phyloP scores from a whole-genome alignment of 1,140 invertebrate genomes.

The Diabrotica virgifera region DNA sequence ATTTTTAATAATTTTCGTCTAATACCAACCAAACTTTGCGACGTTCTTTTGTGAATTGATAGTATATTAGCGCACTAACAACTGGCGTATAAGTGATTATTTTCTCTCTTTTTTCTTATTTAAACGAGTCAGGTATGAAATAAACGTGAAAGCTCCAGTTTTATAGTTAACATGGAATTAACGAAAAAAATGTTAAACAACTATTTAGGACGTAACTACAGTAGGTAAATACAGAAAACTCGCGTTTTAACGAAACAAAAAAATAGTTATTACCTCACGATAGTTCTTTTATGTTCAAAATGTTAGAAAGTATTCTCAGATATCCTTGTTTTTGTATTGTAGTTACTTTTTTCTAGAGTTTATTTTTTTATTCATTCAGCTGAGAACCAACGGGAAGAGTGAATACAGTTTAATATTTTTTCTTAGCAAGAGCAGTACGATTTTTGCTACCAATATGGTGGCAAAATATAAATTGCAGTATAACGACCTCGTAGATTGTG shows the following conservation, averaged over 20 bases:
- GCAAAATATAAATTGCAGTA: too few species aligned
- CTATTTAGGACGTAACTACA: not conserved
- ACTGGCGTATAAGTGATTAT: not conserved
- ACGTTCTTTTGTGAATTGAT: not conserved
- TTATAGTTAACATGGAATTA: not conserved
- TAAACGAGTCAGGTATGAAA: slow-evolving; percentile 1
- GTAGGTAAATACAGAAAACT: not conserved
- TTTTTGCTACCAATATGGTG: too few species aligned
- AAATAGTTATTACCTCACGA: not conserved
- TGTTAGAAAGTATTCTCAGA: too few species aligned
- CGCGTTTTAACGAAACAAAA: not conserved
- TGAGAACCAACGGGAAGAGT: too few species aligned
- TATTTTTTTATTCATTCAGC: too few species aligned
- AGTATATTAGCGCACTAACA: not conserved
- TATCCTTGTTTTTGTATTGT: too few species aligned
- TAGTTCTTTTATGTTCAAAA: not conserved
- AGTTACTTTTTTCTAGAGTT: too few species aligned
- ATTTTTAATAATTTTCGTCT: too few species aligned
- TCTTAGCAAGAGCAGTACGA: too few species aligned
- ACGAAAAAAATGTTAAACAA: not conserved
- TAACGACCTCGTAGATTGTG: too few species aligned
- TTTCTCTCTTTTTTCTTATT: not conserved
- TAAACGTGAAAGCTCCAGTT: not conserved
- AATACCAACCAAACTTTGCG: not conserved
- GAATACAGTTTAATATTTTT: too few species aligned